These are phyloP conservation scores for Tiaroga cobitis DNA, from an alignment of 2,797 vertebrate species.

Conservation along the genomic window DNA sequence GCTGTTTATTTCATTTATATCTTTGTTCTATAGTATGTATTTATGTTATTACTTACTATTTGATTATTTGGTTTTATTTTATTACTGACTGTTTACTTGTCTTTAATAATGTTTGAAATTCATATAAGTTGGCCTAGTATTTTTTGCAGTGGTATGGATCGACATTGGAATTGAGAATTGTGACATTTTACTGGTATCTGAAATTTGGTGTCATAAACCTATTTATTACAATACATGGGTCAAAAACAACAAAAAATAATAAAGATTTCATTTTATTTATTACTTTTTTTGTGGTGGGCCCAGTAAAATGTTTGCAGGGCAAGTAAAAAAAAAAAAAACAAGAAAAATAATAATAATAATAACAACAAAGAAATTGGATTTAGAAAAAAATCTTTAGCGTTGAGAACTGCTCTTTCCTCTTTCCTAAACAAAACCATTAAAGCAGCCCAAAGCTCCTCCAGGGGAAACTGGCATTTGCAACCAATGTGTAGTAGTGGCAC, in stretches of 20 bases:
- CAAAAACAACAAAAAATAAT: neutral
- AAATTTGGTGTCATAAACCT: neutral
- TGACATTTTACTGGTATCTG: neutral
- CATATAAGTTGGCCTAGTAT: no score
- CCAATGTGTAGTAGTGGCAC: conserved; percentile 53
- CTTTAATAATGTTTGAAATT: no score
- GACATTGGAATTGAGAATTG: neutral
- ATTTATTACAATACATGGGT: neutral
- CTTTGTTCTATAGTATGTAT: no score
- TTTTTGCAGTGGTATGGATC: neutral
- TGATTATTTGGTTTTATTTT: no score
- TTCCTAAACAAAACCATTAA: conserved; percentile 16
- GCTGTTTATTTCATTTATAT: no score
- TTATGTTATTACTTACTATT: no score
- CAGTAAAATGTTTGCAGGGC: neutral
- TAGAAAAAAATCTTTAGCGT: neutral
- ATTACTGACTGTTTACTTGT: no score
- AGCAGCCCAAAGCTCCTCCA: conserved; percentile 19
- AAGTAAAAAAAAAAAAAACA: neutral
- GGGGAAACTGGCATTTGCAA: conserved; percentile 61
- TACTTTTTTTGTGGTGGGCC: neutral
- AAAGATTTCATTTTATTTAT: neutral
- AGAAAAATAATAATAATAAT: neutral
- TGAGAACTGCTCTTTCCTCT: neutral
- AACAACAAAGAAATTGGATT: neutral